A percentile compares a stretch with the other conserved stretches of the same genome.
phyloP scores from a whole-genome alignment of 2,113 vertebrate species.

The Saccopteryx leptura region DNA sequence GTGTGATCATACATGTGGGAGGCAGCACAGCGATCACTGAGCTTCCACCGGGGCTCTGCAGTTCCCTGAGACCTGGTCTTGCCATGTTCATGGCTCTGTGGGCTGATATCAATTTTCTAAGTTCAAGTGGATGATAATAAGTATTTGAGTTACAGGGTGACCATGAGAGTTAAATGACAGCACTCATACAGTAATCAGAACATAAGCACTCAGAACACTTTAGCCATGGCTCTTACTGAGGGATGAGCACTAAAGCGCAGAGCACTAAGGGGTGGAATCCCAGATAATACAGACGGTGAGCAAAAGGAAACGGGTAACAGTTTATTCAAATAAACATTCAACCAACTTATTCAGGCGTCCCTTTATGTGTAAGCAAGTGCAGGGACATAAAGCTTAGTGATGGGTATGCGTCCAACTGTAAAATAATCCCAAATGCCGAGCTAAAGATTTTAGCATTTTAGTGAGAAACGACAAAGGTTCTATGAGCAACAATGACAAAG shows the following conservation, averaged over 20 bases:
- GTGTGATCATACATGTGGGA: accelerated
- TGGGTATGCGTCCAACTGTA: neutral
- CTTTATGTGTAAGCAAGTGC: neutral
- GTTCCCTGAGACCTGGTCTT: neutral
- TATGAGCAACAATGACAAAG: neutral
- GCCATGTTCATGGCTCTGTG: neutral
- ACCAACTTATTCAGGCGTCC: neutral
- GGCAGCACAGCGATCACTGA: neutral
- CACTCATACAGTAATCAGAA: neutral
- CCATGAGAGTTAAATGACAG: neutral
- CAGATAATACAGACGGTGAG: neutral
- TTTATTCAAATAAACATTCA: neutral
- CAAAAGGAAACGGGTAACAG: neutral
- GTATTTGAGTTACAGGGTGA: neutral
- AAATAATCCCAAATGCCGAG: neutral
- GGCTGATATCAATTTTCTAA: neutral
- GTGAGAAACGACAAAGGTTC: neutral
- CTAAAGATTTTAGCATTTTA: neutral
- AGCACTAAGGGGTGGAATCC: neutral
- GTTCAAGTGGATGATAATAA: neutral
- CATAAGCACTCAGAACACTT: neutral
- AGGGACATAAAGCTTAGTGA: neutral
- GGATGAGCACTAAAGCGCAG: neutral
- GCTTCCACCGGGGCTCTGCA: neutral
- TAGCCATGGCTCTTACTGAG: neutral